A percentile compares a stretch with the other conserved stretches of the same genome.
Conservation (phyloP, 2,888 invertebrate genomes). For the Nemapogon koenigi region DNA sequence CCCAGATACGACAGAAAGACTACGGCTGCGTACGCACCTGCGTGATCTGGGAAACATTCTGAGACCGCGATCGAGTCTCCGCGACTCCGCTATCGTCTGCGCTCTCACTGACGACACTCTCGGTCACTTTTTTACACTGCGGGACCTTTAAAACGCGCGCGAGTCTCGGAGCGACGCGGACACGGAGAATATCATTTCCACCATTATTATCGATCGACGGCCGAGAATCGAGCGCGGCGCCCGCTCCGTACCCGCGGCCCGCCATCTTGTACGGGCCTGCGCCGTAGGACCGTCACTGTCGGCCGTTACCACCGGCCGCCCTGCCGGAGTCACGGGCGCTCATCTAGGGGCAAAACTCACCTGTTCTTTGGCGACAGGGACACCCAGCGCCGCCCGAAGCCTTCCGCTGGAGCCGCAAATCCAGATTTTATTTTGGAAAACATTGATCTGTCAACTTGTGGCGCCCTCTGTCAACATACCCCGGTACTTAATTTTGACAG, state of each 20-base stretch:
- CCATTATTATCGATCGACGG: constrained; percentile 72
- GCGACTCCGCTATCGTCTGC: constrained; percentile 58
- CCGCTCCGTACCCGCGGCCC: constrained; percentile 59
- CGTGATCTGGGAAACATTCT: constrained; percentile 71
- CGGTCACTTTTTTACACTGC: constrained; percentile 44
- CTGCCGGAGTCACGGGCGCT: too few relatives aligned
- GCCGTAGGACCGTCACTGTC: too few relatives aligned
- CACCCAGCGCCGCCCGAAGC: too few relatives aligned
- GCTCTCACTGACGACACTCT: constrained; percentile 56
- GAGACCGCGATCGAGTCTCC: constrained; percentile 49
- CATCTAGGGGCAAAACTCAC: too few relatives aligned
- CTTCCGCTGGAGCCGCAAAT: too few relatives aligned
- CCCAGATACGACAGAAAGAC: constrained; percentile 85
- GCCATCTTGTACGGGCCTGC: constrained; percentile 78
- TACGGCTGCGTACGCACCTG: constrained; percentile 98
- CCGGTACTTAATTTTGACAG: constrained; percentile 39
- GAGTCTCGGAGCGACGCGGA: constrained; percentile 45
- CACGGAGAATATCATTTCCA: constrained; percentile 57
- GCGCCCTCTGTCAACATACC: constrained; percentile 44
- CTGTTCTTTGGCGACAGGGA: too few relatives aligned
- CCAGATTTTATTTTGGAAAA: constrained; percentile 59
- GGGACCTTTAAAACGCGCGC: constrained; percentile 47
- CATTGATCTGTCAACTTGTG: constrained; percentile 43
- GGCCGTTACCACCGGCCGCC: too few relatives aligned
- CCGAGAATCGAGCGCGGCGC: constrained; percentile 49